These are phyloP conservation scores for Formica aserva DNA, from an alignment of 2,888 invertebrate species.

Conservation along the genomic window DNA sequence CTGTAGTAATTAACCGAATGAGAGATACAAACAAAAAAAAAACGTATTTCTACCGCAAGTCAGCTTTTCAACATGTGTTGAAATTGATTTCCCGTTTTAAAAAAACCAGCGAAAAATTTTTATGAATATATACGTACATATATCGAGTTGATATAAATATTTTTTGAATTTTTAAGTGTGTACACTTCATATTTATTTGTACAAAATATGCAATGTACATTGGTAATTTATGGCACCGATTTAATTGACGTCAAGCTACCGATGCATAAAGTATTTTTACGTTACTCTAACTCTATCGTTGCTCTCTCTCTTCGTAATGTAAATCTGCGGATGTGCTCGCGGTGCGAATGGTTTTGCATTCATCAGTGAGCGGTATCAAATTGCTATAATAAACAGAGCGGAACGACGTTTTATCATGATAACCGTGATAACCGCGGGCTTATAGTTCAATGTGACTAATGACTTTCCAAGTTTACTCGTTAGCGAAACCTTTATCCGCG, in stretches of 20 bases:
- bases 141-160: not conserved
- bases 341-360: constrained; percentile 31
- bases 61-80: not conserved
- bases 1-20: constrained; percentile 4
- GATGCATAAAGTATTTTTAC: not conserved
- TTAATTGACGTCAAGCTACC: not conserved
- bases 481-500: constrained; percentile 35
- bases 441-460: constrained; percentile 45
- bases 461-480: constrained; percentile 45
- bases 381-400: constrained; percentile 35
- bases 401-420: constrained; percentile 35
- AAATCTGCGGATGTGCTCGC: constrained; percentile 6
- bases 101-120: not conserved
- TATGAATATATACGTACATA: not conserved
- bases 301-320: not conserved
- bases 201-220: not conserved
- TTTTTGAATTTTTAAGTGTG: not conserved
- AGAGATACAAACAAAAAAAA: not conserved
- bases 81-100: not conserved
- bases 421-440: constrained; percentile 29
- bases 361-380: constrained; percentile 23
- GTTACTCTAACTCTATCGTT: not conserved
- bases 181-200: not conserved
- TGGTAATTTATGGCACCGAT: not conserved
- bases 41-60: not conserved